A percentile compares a stretch with the other conserved stretches of the same genome.
phyloP scores from a whole-genome alignment of 2,888 invertebrate genomes.

The Epinotia nisella region DNA sequence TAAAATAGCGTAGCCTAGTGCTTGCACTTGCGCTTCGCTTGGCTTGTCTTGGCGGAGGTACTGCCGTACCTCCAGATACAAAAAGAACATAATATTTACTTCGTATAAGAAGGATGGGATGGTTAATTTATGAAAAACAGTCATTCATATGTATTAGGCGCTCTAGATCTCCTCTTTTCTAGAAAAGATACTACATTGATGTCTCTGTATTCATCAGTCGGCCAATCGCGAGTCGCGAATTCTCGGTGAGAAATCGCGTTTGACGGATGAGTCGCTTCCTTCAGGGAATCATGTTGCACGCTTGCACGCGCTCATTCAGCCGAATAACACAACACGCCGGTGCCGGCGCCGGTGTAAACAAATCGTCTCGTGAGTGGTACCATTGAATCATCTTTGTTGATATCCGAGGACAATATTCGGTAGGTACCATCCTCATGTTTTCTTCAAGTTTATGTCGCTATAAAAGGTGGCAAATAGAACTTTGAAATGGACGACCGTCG shows the following conservation, averaged over 20 bases:
- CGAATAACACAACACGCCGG: conserved; percentile 4
- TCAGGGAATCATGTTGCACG: conserved; percentile 15
- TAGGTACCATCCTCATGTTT: no score
- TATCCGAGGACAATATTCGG: conserved; percentile 3
- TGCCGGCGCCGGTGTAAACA: conserved; percentile 31
- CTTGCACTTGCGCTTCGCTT: no score
- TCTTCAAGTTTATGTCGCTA: background rate
- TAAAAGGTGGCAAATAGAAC: no score
- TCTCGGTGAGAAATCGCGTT: conserved; percentile 29
- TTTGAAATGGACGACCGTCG: no score
- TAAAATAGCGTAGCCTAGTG: no score
- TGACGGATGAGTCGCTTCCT: conserved; percentile 20
- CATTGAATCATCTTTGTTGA: conserved; percentile 19
- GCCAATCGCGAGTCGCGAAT: conserved; percentile 9
- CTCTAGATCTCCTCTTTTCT: background rate
- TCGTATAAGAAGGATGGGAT: no score
- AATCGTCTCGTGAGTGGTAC: background rate
- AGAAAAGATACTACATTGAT: background rate
- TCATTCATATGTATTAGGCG: no score
- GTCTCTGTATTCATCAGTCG: background rate
- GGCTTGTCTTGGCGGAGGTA: no score
- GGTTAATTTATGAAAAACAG: no score
- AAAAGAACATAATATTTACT: no score
- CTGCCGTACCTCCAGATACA: no score
- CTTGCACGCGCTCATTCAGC: background rate